phyloP scores from a whole-genome alignment of 2,797 vertebrate genomes.

The Thalassophryne amazonica region DNA sequence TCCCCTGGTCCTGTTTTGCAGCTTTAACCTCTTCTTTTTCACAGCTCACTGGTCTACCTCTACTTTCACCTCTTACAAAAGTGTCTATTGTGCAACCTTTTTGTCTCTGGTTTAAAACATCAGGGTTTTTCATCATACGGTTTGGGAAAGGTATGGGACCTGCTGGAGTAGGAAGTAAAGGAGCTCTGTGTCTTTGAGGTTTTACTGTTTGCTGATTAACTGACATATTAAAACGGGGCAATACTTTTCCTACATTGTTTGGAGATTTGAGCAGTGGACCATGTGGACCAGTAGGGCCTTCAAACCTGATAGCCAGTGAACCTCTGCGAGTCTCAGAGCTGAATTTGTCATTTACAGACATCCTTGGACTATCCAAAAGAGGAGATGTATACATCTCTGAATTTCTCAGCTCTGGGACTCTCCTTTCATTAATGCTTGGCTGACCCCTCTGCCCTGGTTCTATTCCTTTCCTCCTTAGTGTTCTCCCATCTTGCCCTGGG shows the following conservation, averaged over 20 bases:
- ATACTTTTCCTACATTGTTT: conserved; percentile 65
- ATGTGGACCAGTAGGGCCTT: conserved; percentile 33
- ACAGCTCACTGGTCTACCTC: conserved; percentile 68
- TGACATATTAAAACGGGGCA: conserved; percentile 70
- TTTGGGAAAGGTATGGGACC: conserved; percentile 60
- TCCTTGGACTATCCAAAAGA: conserved; percentile 29
- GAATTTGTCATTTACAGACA: background rate
- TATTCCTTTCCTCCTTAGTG: conserved; percentile 1
- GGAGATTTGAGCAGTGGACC: conserved; percentile 34
- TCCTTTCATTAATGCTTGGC: conserved; percentile 7
- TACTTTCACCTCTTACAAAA: conserved; percentile 69
- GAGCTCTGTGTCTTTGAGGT: conserved; percentile 77
- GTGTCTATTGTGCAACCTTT: conserved; percentile 47
- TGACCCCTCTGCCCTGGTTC: conserved; percentile 10
- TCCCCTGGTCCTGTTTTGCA: conserved; percentile 16
- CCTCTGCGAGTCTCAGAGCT: conserved; percentile 50
- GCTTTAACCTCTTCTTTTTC: conserved; percentile 55
- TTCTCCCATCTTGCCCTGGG: background rate
- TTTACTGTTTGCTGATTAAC: conserved; percentile 63
- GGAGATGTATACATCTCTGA: background rate
- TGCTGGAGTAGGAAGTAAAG: conserved; percentile 88
- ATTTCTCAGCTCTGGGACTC: background rate
- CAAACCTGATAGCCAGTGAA: conserved; percentile 31
- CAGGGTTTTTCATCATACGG: conserved; percentile 66
- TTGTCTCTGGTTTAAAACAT: conserved; percentile 52